Base-by-base conservation (phyloP, 2,888 invertebrate species). In the Standfussiana lucernea region DNA sequence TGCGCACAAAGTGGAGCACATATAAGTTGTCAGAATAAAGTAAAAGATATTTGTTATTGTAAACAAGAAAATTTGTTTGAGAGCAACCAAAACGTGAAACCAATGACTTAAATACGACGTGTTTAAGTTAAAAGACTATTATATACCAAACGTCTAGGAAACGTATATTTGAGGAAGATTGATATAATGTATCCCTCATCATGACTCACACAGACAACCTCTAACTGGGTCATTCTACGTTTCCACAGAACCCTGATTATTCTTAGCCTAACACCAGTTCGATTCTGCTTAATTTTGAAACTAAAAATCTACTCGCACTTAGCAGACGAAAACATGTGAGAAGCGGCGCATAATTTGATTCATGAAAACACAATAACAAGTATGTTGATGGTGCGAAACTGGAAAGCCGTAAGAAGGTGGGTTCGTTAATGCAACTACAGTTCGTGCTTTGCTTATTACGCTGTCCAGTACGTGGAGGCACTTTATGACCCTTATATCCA, bases 401-500 rank as follows among this genome's bases (percentile, higher is more conserved):
- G 88, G 93, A 92, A 92, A 93, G 90, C 88, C 79, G 88, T 90
- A 90, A 89, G 85, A 85, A 90, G 88, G 92, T 93, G 88, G 91
- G 91, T 91, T 93, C 91, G 79, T 86, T 80, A 84, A 84, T 90
- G 91, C 90, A 92, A 91, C 88, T 90, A 92, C 91, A 91, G 90
- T 90, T 95, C 95, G 94, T 95, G 95, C 91, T 91, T 92, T 92
- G 89, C 94, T 94, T 94, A 94, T 94, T 95, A 95, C 85, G 94
- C 95, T 90, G 88, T 53, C 90, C 90, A 87, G 87, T 90, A 90
- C 90, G 88, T 91, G 78, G 89, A 89, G 85, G 89, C 88, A 86
- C 88, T 93, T 93, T 93, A 92, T 91, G 93, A 93, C 91, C 92
- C 91, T 85, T 59, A 88, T 85, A 90, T 90, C 88, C 88, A 90